Evolutionary conservation across 2,888 invertebrate genomes (phyloP).

Genomic region (Scaptomyza caliginosa): DNA sequence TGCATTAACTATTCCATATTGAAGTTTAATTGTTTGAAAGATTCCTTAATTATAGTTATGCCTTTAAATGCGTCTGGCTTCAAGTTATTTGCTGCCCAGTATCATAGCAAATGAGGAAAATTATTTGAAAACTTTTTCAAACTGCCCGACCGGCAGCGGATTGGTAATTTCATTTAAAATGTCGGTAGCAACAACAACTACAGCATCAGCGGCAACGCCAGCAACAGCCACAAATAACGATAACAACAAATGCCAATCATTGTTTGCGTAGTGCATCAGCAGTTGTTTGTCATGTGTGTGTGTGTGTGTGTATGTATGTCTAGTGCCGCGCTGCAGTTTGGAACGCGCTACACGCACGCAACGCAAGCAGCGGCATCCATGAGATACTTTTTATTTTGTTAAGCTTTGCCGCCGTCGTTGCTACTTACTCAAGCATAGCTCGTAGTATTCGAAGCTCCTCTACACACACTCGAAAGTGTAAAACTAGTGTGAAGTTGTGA

Average conservation of each 20-base stretch:
- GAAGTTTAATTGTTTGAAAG: constrained; percentile 42
- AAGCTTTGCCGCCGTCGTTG: constrained; percentile 25
- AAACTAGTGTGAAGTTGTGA: constrained; percentile 56
- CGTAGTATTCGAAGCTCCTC: constrained; percentile 16
- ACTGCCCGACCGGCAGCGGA: constrained; percentile 36
- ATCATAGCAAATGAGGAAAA: constrained; percentile 61
- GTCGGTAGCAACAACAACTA: constrained; percentile 32
- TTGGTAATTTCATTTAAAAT: constrained; percentile 64
- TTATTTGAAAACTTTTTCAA: constrained; percentile 70
- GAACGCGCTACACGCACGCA: constrained; percentile 56
- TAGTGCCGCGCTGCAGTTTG: constrained; percentile 43
- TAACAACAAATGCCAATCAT: constrained; percentile 78
- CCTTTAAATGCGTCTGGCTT: constrained; percentile 49
- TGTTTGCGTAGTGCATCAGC: constrained; percentile 77
- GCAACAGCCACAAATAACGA: constrained; percentile 46
- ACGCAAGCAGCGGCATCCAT: constrained; percentile 53
- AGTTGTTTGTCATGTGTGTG: constrained; percentile 45
- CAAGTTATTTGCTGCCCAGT: constrained; percentile 49
- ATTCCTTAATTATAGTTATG: constrained; percentile 71
- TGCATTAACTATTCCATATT: too few species aligned
- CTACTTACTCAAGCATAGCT: constrained; percentile 56
- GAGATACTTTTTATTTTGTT: constrained; percentile 65
- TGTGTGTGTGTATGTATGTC: constrained; percentile 34
- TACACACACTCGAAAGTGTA: constrained; percentile 56
- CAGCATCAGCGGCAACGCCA: neutral